Evolutionary conservation across 2,113 vertebrate species (phyloP).

Genomic region (Sinocyclocheilus rhinocerous): DNA sequence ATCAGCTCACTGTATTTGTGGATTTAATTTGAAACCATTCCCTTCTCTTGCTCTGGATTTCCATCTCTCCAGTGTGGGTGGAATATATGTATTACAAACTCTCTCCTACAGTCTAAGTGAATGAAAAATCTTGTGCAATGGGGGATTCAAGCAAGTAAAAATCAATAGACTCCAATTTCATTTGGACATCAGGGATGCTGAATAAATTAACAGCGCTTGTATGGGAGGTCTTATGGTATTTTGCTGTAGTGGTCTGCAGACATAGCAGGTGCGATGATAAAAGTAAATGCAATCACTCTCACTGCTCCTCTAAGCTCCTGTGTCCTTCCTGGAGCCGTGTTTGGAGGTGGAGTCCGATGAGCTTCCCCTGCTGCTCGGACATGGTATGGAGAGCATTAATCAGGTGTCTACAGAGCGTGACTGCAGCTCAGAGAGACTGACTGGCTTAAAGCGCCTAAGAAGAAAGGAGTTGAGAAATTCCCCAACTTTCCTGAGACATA

Average conservation of each 20-base stretch:
- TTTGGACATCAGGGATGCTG: conserved; percentile 33
- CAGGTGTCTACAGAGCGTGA: conserved; percentile 67
- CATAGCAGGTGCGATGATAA: background rate
- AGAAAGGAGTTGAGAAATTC: conserved; percentile 60
- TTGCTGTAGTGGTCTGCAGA: background rate
- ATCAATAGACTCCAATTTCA: conserved; percentile 51
- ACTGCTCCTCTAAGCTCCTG: conserved; percentile 49
- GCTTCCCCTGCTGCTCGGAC: conserved; percentile 55
- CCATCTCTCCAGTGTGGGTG: conserved; percentile 18
- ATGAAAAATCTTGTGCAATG: background rate
- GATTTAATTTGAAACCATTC: conserved; percentile 1
- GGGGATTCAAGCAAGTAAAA: conserved; percentile 30
- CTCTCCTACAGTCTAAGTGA: conserved; percentile 16
- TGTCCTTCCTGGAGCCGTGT: conserved; percentile 47
- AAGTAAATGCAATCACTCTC: conserved; percentile 8
- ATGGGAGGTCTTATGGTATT: background rate
- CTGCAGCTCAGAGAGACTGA: conserved; percentile 56
- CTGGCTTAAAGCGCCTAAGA: conserved; percentile 47
- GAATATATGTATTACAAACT: conserved; percentile 40
- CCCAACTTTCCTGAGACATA: conserved; percentile 62
- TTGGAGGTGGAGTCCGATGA: conserved; percentile 58
- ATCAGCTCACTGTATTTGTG: background rate
- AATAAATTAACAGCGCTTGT: conserved; percentile 32
- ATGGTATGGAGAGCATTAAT: conserved; percentile 66
- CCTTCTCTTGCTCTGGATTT: conserved; percentile 13